These are phyloP conservation scores for Cyanoliseus patagonus DNA, from an alignment of 2,113 vertebrate species.

Conservation along the genomic window DNA sequence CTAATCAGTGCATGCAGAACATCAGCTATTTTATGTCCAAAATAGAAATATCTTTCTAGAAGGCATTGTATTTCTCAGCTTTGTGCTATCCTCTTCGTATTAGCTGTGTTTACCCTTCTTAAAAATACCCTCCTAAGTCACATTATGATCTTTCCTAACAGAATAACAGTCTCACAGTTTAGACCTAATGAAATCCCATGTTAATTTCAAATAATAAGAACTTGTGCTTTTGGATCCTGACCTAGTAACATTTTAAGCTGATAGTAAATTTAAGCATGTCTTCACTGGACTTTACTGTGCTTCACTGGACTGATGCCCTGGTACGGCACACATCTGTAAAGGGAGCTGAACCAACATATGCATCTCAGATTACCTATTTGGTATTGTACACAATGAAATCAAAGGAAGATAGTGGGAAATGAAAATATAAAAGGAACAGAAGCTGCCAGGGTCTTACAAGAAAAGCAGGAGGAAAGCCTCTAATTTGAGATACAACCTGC, in stretches of 20 bases:
- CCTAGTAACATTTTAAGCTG: not conserved
- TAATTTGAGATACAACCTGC: not conserved
- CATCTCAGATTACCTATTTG: not conserved
- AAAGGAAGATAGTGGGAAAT: not conserved
- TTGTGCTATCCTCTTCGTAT: not conserved
- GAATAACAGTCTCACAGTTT: not conserved
- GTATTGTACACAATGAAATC: not conserved
- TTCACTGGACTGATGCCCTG: not conserved
- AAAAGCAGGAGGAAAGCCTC: not conserved
- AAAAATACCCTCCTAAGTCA: not conserved
- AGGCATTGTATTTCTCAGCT: not conserved
- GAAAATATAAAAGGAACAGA: not conserved
- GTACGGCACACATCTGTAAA: not conserved
- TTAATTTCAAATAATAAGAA: not conserved
- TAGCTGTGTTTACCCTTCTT: not conserved
- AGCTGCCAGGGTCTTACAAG: not conserved
- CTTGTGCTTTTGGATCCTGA: not conserved
- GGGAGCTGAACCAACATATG: not conserved
- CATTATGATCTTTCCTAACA: not conserved
- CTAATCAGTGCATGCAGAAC: not conserved
- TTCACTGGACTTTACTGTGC: not conserved
- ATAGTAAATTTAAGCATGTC: not conserved
- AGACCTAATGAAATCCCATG: not conserved
- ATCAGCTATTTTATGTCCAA: not conserved
- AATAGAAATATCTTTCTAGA: not conserved